Base-by-base conservation (phyloP, 2,888 invertebrate genomes). In the Parnassius orleans region DNA sequence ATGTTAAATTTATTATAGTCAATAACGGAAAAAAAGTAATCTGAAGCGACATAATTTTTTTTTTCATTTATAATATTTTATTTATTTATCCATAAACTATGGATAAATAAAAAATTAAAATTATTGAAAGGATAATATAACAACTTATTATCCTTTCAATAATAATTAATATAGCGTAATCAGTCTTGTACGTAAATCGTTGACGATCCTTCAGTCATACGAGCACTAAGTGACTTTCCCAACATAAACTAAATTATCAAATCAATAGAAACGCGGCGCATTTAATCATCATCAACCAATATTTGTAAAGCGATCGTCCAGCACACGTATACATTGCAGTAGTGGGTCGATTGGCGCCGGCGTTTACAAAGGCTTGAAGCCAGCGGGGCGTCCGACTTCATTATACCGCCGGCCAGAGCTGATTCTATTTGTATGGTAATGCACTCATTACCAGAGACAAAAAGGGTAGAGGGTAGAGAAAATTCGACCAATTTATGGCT, bases 391-490 rank as follows among this genome's bases (percentile, higher is more conserved):
- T 85, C 83, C 67, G 69, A 78, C 81, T 84, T 89, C 87, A 90
- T 90, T 87, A 90, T 81, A 84, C 76, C 78, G 73, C 69, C 74
- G 73, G 69, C 72, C 80, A 77, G 77, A 78, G 80, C 82, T 81
- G 81, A 81, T 84, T 85, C 88, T 88, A 90, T 91, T 87, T 89
- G 89, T 90, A 91, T 91, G 90, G 80, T 88, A 90, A 91, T 91
- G 75, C 77, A 78, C 90, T 90, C 90, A 90, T 90, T 90, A 90
- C 81, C 70, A 68, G 75, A 84, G 83, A 86, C 83, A 83, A 84
- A 86, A 85, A 85, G 81, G 81, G 82, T 80, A 71, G 75, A 77
- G 76, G 75, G 76, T 75, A 76, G 73, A 73, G 72, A 74, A 75
- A 76, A 72, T 14, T 66, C 76, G 72, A 72, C 74, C 75, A 77